phyloP scores from a whole-genome alignment of 2,797 vertebrate genomes.

The Jordanella pulchra region DNA sequence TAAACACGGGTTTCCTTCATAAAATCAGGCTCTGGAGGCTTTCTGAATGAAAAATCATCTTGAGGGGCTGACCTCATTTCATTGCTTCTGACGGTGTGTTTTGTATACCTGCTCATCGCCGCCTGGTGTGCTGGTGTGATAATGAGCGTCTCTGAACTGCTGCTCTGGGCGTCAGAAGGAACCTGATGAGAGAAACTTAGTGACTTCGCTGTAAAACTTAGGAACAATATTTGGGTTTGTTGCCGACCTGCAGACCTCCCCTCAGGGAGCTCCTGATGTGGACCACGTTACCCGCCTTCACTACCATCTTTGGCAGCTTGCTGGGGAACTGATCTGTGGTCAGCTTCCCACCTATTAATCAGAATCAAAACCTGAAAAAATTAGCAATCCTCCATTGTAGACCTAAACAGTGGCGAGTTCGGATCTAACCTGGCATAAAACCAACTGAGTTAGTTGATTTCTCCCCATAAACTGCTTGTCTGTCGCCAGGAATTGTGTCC shows the following conservation, averaged over 20 bases:
- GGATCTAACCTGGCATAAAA: conserved; percentile 37
- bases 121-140: conserved; percentile 75
- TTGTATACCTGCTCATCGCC: conserved; percentile 69
- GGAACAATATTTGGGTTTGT: background rate
- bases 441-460: background rate
- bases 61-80: background rate
- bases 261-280: conserved; percentile 72
- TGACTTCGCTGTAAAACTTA: background rate
- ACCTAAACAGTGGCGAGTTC: background rate
- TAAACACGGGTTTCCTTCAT: conserved; percentile 16
- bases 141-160: conserved; percentile 65
- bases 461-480: conserved; percentile 68
- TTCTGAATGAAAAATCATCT: background rate
- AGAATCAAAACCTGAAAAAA: background rate
- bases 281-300: conserved; percentile 75
- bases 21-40: background rate
- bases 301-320: conserved; percentile 75
- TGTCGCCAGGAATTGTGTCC: conserved; percentile 83
- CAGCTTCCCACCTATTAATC: conserved; percentile 69
- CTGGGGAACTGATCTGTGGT: conserved; percentile 79
- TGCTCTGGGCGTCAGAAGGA: conserved; percentile 37
- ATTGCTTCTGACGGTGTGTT: background rate
- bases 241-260: conserved; percentile 80
- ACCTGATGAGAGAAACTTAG: conserved; percentile 50
- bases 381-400: background rate